Base-by-base conservation (phyloP, 2,797 vertebrate genomes). In the Lemur catta region DNA sequence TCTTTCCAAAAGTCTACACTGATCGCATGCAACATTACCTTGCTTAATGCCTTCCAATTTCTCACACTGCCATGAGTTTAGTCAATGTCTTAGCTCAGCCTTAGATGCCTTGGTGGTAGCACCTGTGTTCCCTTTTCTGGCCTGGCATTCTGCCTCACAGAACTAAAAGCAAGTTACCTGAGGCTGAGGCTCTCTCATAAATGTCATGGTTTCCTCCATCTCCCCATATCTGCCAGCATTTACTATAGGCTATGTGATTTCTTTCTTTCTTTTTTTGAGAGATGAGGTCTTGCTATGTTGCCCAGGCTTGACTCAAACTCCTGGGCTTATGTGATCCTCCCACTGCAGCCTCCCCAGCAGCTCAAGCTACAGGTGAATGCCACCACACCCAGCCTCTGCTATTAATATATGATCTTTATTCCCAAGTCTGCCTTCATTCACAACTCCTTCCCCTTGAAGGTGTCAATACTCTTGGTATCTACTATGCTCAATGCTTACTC, bases 1-100 rank as follows among this genome's bases (percentile, higher is more conserved):
- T 89, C 38, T 93, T 96, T 57, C 52, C 7, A 50, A 65, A 96
- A 91, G 78, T 93, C 93, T 86, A 50, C 18, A 4, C 6, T 35
- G 33, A 52, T 43, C 7, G 22, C 22, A 18, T 17, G 3, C 22
- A 72, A 72, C n/a, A 79, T n/a, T 35, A 26, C 15, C 6, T 50
- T 84, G 41, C 30, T 91, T 69, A 75, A 88, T 74, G 18, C 30
- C 17, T 46, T 65, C 35, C 20, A 35, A 6, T 46, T 84, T 84
- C 65, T 91, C 79, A 50, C 22, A 65, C 2, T 59, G 57, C 1
- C 28, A 65, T 17, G 28, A 46, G 35, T 41, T 67, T 35, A 35
- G 33, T 15, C 55, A 76, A 38, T 7, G 7, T 76, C 4, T 84
- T 41, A 57, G n/a, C 67, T 61, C 52, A 72, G 57, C 8, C 28